Base-by-base conservation (phyloP, 2,113 vertebrate genomes). In the Cnemophilus loriae region DNA sequence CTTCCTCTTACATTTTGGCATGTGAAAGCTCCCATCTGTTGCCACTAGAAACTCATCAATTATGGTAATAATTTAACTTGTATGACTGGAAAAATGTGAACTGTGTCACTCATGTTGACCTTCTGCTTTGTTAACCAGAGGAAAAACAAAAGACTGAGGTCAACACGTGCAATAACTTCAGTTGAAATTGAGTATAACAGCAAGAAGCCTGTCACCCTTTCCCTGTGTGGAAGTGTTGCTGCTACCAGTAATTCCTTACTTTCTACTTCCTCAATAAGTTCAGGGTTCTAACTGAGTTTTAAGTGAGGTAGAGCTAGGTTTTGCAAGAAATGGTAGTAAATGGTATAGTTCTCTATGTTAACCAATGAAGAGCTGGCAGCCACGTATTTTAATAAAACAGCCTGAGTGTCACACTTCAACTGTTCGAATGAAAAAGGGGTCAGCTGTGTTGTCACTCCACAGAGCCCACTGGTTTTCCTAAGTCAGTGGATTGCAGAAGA, bases 1-100 rank as follows among this genome's bases (percentile, higher is more conserved):
- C 94, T 97, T 97, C 94, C 96, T 96, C 93, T 95, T 90, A 74
- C 49, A 24, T 97, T 97, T 95, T 96, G 94, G 93, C 91, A 92
- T 75, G n/a, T 81, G 74, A 71, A 96, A 71, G 61, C 88, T 90
- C 82, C 91, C 89, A 97, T 84, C 95, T 98, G 93, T 95, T 97
- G 85, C 68, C 89, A 93, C 93, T 95, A 96, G 97, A 97, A 95
- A 75, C 61, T 83, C 84, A 84, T 96, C 75, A 94, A 30, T 77
- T 77, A 42, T 50, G 59, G 84, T 71, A 90, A 69, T 96, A 93
- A 96, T 97, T 93, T 91, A 97, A 84, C 86, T 64, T 87, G 70
- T 83, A 97, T 94, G 87, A 60, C 75, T 98, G 96, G 95, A 97
- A 97, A 93, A 95, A 89, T 85, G 80, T 90, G 65, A 39, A 20